Conservation (phyloP, 2,113 vertebrate species). For the Hippocampus zosterae region DNA sequence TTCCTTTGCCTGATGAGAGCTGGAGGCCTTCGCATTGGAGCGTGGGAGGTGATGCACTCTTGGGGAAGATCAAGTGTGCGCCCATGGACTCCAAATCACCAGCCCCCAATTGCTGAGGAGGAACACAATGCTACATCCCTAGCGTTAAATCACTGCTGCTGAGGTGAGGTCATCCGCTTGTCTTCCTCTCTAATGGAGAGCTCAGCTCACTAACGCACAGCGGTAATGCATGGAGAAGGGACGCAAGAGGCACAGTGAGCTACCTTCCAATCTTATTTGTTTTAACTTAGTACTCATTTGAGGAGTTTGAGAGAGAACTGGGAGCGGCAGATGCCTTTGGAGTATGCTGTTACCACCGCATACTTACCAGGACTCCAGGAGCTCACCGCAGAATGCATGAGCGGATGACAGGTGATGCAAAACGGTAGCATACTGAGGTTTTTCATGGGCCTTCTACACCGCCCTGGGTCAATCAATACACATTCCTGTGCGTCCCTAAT, state of each 20-base stretch:
- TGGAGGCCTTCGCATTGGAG: constrained; percentile 52
- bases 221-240: constrained; percentile 65
- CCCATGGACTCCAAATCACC: constrained; percentile 64
- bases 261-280: constrained; percentile 66
- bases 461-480: constrained; percentile 69
- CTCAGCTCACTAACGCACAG: constrained; percentile 47
- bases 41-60: constrained; percentile 64
- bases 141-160: constrained; percentile 63
- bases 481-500: constrained; percentile 72
- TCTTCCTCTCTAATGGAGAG: constrained; percentile 62
- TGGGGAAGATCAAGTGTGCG: constrained; percentile 69
- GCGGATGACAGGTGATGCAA: constrained; percentile 67
- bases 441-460: constrained; percentile 50
- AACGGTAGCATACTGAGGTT: constrained; percentile 56
- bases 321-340: constrained; percentile 64
- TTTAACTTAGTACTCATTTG: constrained; percentile 68
- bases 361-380: constrained; percentile 70
- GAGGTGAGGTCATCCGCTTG: constrained; percentile 65
- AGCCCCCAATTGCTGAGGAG: constrained; percentile 55
- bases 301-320: constrained; percentile 48
- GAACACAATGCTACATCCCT: constrained; percentile 47
- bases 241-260: constrained; percentile 44
- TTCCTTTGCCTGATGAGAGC: constrained; percentile 66
- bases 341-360: constrained; percentile 76
- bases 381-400: constrained; percentile 65